Conservation (phyloP, 2,888 invertebrate genomes). For the Aspidapion aeneum region DNA sequence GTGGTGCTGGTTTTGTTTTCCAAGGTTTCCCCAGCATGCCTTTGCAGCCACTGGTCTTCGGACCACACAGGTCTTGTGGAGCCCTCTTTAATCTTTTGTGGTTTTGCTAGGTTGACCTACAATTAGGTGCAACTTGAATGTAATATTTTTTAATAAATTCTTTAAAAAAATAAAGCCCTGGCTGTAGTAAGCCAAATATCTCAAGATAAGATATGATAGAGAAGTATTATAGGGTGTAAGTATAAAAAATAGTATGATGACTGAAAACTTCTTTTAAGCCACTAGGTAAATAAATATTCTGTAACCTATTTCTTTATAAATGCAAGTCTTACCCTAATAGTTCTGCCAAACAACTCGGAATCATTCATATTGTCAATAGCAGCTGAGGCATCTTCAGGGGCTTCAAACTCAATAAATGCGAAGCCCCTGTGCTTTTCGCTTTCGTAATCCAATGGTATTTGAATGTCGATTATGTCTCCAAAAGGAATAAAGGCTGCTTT, state of each 20-base stretch:
- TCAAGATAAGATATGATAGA: too few species aligned
- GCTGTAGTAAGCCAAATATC: too few species aligned
- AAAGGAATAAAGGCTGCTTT: slow-evolving; percentile 98
- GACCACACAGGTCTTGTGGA: slow-evolving; percentile 96
- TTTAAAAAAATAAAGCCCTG: too few species aligned
- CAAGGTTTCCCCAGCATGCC: slow-evolving; percentile 91
- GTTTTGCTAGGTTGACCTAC: slow-evolving; percentile 82
- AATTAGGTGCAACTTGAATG: too few species aligned
- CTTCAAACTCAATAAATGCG: slow-evolving; percentile 97
- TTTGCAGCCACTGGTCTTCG: slow-evolving; percentile 97
- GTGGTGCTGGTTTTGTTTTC: slow-evolving; percentile 46
- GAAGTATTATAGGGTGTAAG: too few species aligned
- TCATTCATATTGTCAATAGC: slow-evolving; percentile 99
- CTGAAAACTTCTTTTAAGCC: too few species aligned
- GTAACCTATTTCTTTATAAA: too few species aligned
- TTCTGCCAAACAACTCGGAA: slow-evolving; percentile 94
- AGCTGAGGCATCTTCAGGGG: slow-evolving; percentile 95
- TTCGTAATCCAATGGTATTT: slow-evolving; percentile 97
- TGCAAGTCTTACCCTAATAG: slow-evolving; percentile 83
- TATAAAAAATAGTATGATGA: too few species aligned
- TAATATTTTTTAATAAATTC: too few species aligned
- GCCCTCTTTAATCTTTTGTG: slow-evolving; percentile 94
- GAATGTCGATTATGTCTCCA: slow-evolving; percentile 97
- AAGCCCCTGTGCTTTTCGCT: slow-evolving; percentile 97
- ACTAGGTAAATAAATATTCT: too few species aligned